Percentiles rank a stretch among this genome's conserved stretches.
Evolutionary conservation across 2,113 vertebrate species (phyloP).

Genomic region (Rhipidura dahli): DNA sequence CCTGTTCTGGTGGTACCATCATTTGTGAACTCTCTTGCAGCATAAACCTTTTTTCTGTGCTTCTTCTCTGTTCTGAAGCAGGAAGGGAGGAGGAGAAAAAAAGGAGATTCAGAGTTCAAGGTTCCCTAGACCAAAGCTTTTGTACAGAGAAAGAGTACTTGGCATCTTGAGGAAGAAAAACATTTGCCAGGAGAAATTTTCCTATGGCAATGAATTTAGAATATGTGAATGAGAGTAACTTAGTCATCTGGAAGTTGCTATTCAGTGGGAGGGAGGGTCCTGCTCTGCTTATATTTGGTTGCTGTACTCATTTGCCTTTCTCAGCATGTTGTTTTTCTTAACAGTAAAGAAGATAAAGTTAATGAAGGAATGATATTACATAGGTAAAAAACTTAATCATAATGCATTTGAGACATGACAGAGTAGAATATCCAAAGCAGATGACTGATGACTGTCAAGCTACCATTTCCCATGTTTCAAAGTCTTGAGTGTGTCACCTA

Average conservation of each 20-base stretch:
- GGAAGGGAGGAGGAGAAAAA: not conserved
- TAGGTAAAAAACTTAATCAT: not conserved
- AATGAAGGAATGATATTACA: not conserved
- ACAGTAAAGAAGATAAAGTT: not conserved
- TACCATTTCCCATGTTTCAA: not conserved
- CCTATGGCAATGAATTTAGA: not conserved
- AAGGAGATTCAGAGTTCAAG: not conserved
- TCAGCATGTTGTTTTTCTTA: not conserved
- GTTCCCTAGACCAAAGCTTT: not conserved
- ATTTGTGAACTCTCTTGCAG: not conserved
- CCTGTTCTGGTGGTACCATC: not conserved
- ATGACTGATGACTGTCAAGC: not conserved
- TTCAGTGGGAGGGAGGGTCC: not conserved
- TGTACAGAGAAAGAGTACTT: not conserved
- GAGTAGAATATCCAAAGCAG: constrained; percentile 6
- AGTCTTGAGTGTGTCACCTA: not conserved
- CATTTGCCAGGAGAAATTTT: not conserved
- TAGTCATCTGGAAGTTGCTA: not conserved
- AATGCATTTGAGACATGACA: not conserved
- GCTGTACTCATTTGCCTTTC: not conserved
- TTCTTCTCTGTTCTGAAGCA: not conserved
- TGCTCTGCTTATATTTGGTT: not conserved
- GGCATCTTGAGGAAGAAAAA: not conserved
- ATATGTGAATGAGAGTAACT: not conserved
- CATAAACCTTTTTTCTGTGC: not conserved